Percentiles rank a stretch among this genome's conserved stretches.
phyloP scores from a whole-genome alignment of 2,797 vertebrate genomes.

The Smutsia gigantea region DNA sequence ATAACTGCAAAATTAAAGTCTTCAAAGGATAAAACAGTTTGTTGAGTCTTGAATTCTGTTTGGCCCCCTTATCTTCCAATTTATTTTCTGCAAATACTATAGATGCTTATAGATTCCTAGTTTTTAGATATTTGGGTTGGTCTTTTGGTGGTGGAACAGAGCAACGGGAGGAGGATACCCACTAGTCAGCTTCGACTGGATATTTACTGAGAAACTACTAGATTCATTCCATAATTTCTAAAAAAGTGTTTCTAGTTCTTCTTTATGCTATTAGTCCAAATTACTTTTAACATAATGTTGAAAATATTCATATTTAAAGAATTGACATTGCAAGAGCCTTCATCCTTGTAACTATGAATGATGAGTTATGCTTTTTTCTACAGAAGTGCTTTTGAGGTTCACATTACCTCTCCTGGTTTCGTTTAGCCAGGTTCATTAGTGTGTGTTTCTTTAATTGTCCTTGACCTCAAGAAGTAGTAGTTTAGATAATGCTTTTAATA shows the following conservation, averaged over 20 bases:
- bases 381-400: background rate
- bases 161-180: background rate
- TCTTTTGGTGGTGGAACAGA: background rate
- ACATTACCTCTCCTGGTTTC: background rate
- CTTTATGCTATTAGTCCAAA: background rate
- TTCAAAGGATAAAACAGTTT: constrained; percentile 68
- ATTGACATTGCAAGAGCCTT: background rate
- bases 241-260: background rate
- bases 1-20: constrained; percentile 80
- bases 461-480: background rate
- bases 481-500: constrained; percentile 48
- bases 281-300: background rate
- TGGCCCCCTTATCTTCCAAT: background rate
- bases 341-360: background rate
- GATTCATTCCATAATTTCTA: background rate
- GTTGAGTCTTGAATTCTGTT: constrained; percentile 45
- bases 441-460: background rate
- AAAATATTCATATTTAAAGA: background rate
- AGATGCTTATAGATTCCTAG: background rate
- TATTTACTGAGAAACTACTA: background rate
- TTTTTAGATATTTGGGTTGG: background rate
- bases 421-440: background rate
- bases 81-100: background rate
- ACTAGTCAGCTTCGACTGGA: background rate
- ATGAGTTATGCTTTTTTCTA: background rate